Conservation (phyloP, 2,888 invertebrate genomes). For the Parnassius smintheus region DNA sequence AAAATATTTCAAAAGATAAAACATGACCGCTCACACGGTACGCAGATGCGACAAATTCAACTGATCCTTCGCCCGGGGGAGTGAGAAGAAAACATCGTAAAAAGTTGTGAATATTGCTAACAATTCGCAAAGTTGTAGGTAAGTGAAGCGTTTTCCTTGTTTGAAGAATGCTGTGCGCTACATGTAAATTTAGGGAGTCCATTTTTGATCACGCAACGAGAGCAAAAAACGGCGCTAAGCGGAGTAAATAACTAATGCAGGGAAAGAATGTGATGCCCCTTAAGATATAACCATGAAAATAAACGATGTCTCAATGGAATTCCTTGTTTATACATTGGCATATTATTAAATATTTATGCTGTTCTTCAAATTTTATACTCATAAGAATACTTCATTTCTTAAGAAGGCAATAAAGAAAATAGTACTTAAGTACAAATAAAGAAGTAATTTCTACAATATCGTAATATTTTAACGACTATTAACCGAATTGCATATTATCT, state of each 20-base stretch:
- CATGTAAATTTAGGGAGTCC: slow-evolving; percentile 41
- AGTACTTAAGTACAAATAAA: too few species aligned
- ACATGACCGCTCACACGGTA: slow-evolving; percentile 56
- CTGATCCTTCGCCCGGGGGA: slow-evolving; percentile 53
- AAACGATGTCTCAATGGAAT: slow-evolving; percentile 9
- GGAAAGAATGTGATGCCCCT: slow-evolving; percentile 33
- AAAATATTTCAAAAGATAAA: slow-evolving; percentile 44
- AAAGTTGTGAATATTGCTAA: slow-evolving; percentile 64
- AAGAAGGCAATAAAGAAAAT: too few species aligned
- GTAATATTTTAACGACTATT: too few species aligned
- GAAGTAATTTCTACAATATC: too few species aligned
- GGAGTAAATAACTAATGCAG: slow-evolving; percentile 37
- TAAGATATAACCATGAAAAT: slow-evolving; percentile 19
- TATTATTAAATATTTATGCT: slow-evolving; percentile 6
- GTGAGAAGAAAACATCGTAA: slow-evolving; percentile 62
- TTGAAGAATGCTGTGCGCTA: slow-evolving; percentile 44
- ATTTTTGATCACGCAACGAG: slow-evolving; percentile 32
- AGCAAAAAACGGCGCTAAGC: slow-evolving; percentile 28
- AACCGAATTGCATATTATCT: too few species aligned
- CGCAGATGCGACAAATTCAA: slow-evolving; percentile 63
- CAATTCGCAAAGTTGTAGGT: slow-evolving; percentile 59
- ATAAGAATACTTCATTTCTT: too few species aligned
- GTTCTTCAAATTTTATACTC: background rate
- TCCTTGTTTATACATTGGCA: slow-evolving; percentile 6
- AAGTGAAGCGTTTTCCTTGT: slow-evolving; percentile 53